These are phyloP conservation scores for Proisotoma minuta DNA, from an alignment of 2,888 invertebrate species.

Conservation along the genomic window DNA sequence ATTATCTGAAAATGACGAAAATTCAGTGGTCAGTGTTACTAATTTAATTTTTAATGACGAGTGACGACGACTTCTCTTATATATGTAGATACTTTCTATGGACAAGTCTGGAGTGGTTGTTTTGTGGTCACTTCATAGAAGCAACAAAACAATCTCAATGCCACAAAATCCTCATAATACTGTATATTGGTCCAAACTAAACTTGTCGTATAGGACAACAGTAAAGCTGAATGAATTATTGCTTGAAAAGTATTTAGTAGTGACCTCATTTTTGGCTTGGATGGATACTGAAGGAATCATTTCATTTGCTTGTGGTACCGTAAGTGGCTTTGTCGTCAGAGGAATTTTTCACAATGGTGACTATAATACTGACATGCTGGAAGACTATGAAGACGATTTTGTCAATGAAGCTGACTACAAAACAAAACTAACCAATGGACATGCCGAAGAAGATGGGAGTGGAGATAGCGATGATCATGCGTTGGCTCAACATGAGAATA, in stretches of 20 bases:
- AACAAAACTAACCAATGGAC: slow-evolving; percentile 19
- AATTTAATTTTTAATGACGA: neutral
- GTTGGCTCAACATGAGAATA: too few relatives aligned
- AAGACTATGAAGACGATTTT: too few relatives aligned
- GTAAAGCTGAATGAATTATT: neutral
- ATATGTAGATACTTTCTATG: slow-evolving; percentile 5
- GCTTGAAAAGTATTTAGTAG: neutral
- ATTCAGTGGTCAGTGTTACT: slow-evolving; percentile 25
- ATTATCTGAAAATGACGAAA: slow-evolving; percentile 31
- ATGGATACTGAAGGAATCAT: too few relatives aligned
- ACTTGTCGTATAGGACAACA: neutral
- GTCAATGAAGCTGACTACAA: slow-evolving; percentile 4
- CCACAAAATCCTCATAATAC: neutral
- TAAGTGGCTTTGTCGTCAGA: slow-evolving; percentile 24
- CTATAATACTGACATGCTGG: too few relatives aligned
- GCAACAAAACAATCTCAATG: neutral
- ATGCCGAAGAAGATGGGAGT: slow-evolving; percentile 11
- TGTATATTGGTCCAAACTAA: neutral
- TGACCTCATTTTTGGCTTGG: neutral
- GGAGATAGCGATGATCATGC: too few relatives aligned
- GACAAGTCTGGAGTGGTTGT: neutral
- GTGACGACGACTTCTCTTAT: neutral
- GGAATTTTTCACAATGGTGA: slow-evolving; percentile 2
- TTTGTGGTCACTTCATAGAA: neutral
- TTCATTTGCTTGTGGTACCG: slow-evolving; percentile 21